Conservation (phyloP, 2,113 vertebrate species). For the Oryzias celebensis region DNA sequence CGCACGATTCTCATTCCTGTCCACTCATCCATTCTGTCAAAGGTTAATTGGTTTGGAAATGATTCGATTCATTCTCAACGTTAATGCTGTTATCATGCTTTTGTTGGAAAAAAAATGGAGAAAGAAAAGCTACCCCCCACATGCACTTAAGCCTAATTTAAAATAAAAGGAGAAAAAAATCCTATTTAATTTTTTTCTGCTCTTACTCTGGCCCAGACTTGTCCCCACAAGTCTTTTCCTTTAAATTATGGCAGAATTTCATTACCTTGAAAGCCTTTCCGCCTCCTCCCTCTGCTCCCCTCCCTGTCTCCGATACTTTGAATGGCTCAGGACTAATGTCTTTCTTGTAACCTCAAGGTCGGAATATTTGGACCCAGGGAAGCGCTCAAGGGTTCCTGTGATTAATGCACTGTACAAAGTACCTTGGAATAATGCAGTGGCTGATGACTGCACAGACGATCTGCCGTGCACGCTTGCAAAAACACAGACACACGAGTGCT, state of each 20-base stretch:
- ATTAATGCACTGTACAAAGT: conserved; percentile 83
- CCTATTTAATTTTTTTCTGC: conserved; percentile 77
- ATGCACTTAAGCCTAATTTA: conserved; percentile 82
- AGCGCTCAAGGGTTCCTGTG: conserved; percentile 77
- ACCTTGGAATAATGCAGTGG: conserved; percentile 74
- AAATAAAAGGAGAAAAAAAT: conserved; percentile 76
- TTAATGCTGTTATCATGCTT: conserved; percentile 86
- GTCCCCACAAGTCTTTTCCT: conserved; percentile 79
- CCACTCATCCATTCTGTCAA: conserved; percentile 82
- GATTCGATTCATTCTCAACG: conserved; percentile 82
- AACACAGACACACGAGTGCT: conserved; percentile 27
- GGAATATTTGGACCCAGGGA: conserved; percentile 77
- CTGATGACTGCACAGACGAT: conserved; percentile 69
- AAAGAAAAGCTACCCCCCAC: conserved; percentile 75
- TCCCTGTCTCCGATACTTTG: conserved; percentile 70
- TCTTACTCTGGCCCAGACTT: conserved; percentile 63
- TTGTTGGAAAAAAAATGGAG: conserved; percentile 62
- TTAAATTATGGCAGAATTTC: conserved; percentile 85
- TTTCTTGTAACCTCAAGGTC: conserved; percentile 85
- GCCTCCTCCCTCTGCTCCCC: conserved; percentile 60
- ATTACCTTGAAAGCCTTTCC: conserved; percentile 85
- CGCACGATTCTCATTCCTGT: conserved; percentile 72
- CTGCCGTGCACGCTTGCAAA: conserved; percentile 37
- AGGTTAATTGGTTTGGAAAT: conserved; percentile 89
- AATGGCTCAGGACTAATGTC: conserved; percentile 82